Evolutionary conservation across 2,113 vertebrate genomes (phyloP), one percentile per base, ranked within the genome.

Genomic region (Ptilorrhoa leucosticta): DNA sequence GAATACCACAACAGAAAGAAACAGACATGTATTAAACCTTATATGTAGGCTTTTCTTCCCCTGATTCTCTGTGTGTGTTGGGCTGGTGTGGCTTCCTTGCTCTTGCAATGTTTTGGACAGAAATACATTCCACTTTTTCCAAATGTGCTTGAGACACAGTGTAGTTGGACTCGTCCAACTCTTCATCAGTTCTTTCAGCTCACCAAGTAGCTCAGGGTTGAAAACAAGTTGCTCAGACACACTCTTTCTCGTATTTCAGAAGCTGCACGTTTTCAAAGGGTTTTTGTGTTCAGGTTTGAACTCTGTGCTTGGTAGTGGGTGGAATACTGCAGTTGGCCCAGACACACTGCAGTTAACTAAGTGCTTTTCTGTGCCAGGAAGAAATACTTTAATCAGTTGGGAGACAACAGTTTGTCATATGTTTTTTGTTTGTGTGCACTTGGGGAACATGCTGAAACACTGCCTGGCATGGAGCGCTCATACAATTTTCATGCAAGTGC

Each of bases 391-490:
- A 97, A 95, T 97, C 92, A 96, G 53, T 94, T 93, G 81, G 73
- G 91, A 97, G 91, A 96, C 77, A 92, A 85, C 92, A 93, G 84
- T 96, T 97, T 97, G 87, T 97, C 83, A 97, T 95, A 54, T 96
- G 93, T 93, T 96, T 96, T 97, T 90, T 97, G 94, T 98, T 94
- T 97, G 95, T 90, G 63, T 95, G 70, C 91, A 79, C 92, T 95
- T 60, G 64, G 96, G 87, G 84, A 95, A 73, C 87, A 85, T 96
- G 60, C 89, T 87, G 96, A 97, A 96, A 94, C 88, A 56, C 72
- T 96, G 94, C 94, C 84, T 95, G 92, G 80, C 89, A 94, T 95
- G 90, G 93, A 92, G 44, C 90, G 61, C 87, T 92, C 87, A 89
- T 88, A 92, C 78, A 93, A 57, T 88, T 94, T 95, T 96, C 96